Base-by-base conservation (phyloP, 2,113 vertebrate genomes). In the Syngnathus typhle region DNA sequence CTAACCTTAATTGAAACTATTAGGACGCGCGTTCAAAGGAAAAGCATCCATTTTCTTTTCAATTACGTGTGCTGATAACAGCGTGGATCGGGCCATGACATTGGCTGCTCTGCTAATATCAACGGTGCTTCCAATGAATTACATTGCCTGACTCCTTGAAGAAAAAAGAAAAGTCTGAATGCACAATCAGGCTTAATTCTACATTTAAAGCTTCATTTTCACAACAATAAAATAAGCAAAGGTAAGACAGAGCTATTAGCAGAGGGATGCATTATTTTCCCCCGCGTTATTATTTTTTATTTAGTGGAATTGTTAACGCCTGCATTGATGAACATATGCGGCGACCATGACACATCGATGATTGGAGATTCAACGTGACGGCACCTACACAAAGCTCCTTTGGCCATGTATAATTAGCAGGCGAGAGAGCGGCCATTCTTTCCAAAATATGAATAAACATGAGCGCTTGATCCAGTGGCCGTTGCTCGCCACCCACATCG, bases 101-200 rank as follows among this genome's bases (percentile, higher is more conserved):
- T 61, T 68, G 71, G 73, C 79, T 82, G 67, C 76, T 63, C 64
- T 56, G 70, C 60, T 87, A 77, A 88, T 88, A 88, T 88, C 76
- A 77, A 72, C 55, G 63, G 80, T 74, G 74, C 78, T 69, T 75
- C 67, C 67, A 85, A 80, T 85, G 76, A 73, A 88, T 82, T 85
- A 81, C 76, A 65, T 72, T 27, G 71, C n/a, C 73, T 81, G 72
- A 64, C 65, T 73, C 75, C 66, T 70, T 60, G 5, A 5, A 60
- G 9, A 59, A 59, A 37, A 58, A 58, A 7, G 44, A 62, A 41
- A 55, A 69, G 61, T 61, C 61, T 66, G 65, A 68, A 81, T 65
- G 76, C 69, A 73, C 64, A 76, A 77, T 76, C 77, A 84, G 75
- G 73, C 62, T 4, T 2, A 11, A 38, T 71, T 59, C 38, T 21